Base-by-base conservation (phyloP, 2,888 invertebrate species). In the Hirtodrosophila trivittata region DNA sequence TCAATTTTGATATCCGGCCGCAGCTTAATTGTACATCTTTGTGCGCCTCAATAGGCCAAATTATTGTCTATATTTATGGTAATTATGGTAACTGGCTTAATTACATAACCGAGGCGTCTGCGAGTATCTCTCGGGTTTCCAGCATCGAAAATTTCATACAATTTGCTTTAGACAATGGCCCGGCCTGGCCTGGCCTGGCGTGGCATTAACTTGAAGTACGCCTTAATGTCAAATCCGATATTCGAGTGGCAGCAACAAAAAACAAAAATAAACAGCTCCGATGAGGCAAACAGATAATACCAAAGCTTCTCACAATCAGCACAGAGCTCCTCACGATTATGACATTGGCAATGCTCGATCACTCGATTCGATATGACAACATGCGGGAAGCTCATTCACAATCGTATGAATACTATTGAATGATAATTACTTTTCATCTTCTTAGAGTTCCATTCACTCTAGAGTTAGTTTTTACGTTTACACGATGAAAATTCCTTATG, bases 81-180 rank as follows among this genome's bases (percentile, higher is more conserved):
- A 77, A 82, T 81, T 77, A 74, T 57, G 51, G 68, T 66, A 80
- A 81, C 78, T 77, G 69, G 72, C 78, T 75, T 81, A 80, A 80
- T 82, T 73, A 77, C 54, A 71, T 66, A 77, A 67, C 56, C 66
- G 39, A 52, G 58, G 50, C 60, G 41, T 46, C 60, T 52, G 51
- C 46, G n/a, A 51, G 32, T 50, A 49, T 51, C 30, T 25, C 16
- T 30, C 30, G 8, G 35, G 5, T n/a, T 10, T 1, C 12, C 10
- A 26, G 38, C 49, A 25, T 26, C 25, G 38, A 56, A 55, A 70
- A 69, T 62, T 52, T 28, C 59, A 57, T 57, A 59, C 39, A 71
- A 68, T 75, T 74, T 70, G 39, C 6, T 35, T 28, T 35, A 56
- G 59, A 58, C 65, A 68, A 68, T 52, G 65, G 41, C n/a, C n/a